phyloP scores from a whole-genome alignment of 2,797 vertebrate genomes.

The Stomatorhinus walkeri region DNA sequence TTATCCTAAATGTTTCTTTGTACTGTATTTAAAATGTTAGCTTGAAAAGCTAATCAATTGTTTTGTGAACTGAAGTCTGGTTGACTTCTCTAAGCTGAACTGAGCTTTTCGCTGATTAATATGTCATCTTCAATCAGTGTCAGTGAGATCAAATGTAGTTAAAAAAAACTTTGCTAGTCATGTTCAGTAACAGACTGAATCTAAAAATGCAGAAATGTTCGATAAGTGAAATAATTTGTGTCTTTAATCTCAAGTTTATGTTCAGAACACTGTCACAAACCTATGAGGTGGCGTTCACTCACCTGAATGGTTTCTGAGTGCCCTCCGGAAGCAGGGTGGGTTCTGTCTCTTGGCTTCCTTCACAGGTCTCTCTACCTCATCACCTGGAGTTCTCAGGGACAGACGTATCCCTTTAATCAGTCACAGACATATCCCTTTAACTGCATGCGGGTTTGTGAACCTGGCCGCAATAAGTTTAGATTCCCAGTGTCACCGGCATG shows the following conservation, averaged over 20 bases:
- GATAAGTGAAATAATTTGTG: constrained; percentile 4
- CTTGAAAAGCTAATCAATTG: neutral
- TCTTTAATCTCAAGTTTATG: constrained; percentile 12
- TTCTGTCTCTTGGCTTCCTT: neutral
- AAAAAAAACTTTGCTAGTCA: neutral
- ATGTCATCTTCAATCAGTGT: neutral
- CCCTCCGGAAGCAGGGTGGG: neutral
- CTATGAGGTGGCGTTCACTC: neutral
- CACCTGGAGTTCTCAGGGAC: neutral
- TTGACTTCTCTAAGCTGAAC: neutral
- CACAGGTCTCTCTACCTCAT: neutral
- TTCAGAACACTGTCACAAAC: neutral
- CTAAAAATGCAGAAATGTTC: neutral
- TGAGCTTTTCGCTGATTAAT: neutral
- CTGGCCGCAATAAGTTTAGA: neutral
- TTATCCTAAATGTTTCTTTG: neutral
- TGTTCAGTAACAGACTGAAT: neutral
- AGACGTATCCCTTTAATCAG: neutral
- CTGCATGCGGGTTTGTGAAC: neutral
- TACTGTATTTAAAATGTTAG: neutral
- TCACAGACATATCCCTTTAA: neutral
- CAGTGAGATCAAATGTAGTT: neutral
- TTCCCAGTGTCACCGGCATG: neutral
- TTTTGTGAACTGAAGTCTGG: neutral
- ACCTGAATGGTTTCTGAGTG: neutral